Evolutionary conservation across 2,113 vertebrate species (phyloP).

Genomic region (Piliocolobus tephrosceles): DNA sequence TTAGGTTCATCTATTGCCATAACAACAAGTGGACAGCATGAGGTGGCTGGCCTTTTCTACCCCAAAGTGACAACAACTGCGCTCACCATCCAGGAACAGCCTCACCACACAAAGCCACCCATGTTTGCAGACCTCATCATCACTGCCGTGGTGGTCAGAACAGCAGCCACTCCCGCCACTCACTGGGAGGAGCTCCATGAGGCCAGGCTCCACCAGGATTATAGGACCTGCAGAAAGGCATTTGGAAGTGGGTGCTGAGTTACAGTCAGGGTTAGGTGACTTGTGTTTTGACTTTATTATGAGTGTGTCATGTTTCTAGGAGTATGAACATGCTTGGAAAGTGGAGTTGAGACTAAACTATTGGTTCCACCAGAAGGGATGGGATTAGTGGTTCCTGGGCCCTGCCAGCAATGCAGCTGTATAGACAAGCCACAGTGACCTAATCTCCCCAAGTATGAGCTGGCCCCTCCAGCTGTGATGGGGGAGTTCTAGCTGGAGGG

Average conservation of each 20-base stretch:
- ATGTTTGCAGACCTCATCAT: fast-evolving
- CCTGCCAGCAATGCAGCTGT: slow-evolving; percentile 49
- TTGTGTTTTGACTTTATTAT: background rate
- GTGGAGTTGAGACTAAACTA: background rate
- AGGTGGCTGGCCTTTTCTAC: background rate
- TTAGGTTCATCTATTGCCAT: background rate
- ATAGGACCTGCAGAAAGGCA: background rate
- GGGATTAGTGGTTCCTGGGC: background rate
- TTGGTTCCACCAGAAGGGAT: background rate
- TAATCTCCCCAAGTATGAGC: background rate
- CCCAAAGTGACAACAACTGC: fast-evolving
- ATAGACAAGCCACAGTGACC: slow-evolving; percentile 44
- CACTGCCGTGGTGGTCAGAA: background rate
- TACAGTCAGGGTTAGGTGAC: background rate
- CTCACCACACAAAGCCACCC: no score
- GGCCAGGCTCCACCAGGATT: background rate
- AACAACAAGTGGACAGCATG: background rate
- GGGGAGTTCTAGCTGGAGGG: background rate
- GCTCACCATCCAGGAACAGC: background rate
- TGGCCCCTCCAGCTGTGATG: background rate
- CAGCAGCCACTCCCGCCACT: background rate
- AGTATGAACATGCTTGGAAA: background rate
- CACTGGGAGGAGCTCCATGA: background rate
- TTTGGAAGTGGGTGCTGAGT: background rate
- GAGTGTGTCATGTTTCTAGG: background rate